Base-by-base conservation (phyloP, 2,797 vertebrate species). In the Galago senegalensis region DNA sequence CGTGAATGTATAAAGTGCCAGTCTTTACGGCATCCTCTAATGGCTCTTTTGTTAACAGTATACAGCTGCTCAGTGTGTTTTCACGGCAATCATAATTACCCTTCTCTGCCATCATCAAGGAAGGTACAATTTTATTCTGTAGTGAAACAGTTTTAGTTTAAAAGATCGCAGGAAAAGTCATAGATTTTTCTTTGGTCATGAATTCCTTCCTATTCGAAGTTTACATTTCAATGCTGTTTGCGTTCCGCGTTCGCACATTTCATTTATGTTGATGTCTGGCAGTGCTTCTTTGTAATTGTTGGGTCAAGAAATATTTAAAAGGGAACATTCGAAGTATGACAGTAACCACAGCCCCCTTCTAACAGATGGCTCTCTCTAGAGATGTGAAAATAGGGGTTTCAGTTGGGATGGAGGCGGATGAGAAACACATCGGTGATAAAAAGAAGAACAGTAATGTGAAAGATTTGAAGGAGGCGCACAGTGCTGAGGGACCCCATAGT, bases 31-130 rank as follows among this genome's bases (percentile, higher is more conserved):
- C 90, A 56, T 97, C 93, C 46, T 92, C 95, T 92, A 97, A 98
- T 90, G 94, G 82, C 97, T 97, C 97, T 98, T 98, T 98, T 98
- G 97, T 98, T 98, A 98, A 98, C 96, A 96, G 77, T 98, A 97
- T 98, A 97, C 97, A 98, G 97, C 97, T 98, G 96, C 87, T 97
- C 95, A 79, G 0, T 98, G 94, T 98, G 97, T 98, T 98, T 98
- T 98, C 97, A 96, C 97, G 97, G 98, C 98, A 98, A 94, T 98
- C 98, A 96, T 98, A 98, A 99, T 98, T 98, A 98, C 96, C 96
- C 95, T 97, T 98, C 98, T 98, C 98, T 98, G 97, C 87, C 75
- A 94, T 97, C 87, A 53, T 98, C 96, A 98, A 97, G 98, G 97
- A 98, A 98, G 96, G 97, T 97, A 97, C 97, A 98, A 97, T 96